Conservation (phyloP, 2,113 vertebrate species). For the Saguinus midas region DNA sequence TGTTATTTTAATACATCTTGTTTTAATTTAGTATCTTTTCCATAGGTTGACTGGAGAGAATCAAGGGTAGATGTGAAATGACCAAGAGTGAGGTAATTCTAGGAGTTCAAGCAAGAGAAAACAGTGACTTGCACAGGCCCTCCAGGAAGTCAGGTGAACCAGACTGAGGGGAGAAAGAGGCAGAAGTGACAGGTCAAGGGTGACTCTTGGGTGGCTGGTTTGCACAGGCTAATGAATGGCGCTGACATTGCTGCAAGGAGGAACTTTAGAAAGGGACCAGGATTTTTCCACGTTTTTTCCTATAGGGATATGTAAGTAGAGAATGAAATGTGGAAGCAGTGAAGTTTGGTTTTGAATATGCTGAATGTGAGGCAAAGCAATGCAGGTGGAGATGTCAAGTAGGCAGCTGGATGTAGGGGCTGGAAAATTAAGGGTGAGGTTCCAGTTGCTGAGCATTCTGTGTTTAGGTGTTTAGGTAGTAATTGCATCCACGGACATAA, state of each 20-base stretch:
- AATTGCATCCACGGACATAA: background rate
- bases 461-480: background rate
- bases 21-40: background rate
- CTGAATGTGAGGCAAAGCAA: background rate
- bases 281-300: background rate
- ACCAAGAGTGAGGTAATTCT: background rate
- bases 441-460: background rate
- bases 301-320: no score
- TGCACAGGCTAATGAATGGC: background rate
- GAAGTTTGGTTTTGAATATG: background rate
- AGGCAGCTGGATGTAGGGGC: background rate
- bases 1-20: background rate
- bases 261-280: background rate
- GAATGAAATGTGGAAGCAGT: background rate
- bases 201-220: background rate
- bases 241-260: background rate
- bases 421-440: background rate
- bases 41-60: background rate
- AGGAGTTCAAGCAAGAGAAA: background rate
- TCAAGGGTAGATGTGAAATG: background rate
- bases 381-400: background rate
- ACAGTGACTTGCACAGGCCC: background rate
- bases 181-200: no score
- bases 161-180: background rate
- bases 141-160: background rate